These are phyloP conservation scores for Pristionchus japonicus DNA, from an alignment of 2,888 invertebrate species.

Conservation along the genomic window DNA sequence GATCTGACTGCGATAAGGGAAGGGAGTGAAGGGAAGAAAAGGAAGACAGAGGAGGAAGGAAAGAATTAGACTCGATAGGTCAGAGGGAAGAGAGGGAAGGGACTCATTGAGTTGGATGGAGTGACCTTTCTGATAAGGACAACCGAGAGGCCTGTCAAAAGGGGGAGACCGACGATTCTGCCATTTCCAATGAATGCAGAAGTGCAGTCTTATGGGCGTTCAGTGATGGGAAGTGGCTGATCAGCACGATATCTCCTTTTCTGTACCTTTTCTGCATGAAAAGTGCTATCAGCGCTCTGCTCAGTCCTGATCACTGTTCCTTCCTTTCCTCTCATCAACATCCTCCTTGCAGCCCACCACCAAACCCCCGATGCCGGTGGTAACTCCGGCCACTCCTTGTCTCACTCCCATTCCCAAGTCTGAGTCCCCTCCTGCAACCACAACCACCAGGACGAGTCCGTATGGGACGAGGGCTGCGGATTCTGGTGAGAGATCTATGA, in stretches of 20 bases:
- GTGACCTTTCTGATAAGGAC: conserved; percentile 9
- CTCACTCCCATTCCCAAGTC: conserved; percentile 38
- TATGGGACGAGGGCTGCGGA: not conserved
- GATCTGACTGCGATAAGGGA: conserved; percentile 26
- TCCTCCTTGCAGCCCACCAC: not conserved
- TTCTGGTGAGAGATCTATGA: not conserved
- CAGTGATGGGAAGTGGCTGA: not conserved
- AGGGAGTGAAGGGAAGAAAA: not conserved
- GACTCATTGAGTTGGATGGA: not conserved
- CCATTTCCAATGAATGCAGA: not conserved
- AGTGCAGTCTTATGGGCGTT: not conserved
- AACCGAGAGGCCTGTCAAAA: conserved; percentile 14
- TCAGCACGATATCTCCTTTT: not conserved
- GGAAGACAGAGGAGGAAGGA: not conserved
- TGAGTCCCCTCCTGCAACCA: not conserved
- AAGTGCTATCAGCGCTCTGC: not conserved
- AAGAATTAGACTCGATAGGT: conserved; percentile 12
- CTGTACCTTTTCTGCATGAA: not conserved
- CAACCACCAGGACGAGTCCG: not conserved
- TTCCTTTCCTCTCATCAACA: not conserved
- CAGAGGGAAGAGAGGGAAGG: not conserved
- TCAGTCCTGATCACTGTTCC: not conserved
- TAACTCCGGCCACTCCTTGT: conserved; percentile 13
- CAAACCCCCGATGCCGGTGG: not conserved
- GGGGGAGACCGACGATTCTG: not conserved